Evolutionary conservation across 1,140 invertebrate genomes (phyloP), one percentile per base, ranked within the genome.

Genomic region (Diabrotica undecimpunctata): DNA sequence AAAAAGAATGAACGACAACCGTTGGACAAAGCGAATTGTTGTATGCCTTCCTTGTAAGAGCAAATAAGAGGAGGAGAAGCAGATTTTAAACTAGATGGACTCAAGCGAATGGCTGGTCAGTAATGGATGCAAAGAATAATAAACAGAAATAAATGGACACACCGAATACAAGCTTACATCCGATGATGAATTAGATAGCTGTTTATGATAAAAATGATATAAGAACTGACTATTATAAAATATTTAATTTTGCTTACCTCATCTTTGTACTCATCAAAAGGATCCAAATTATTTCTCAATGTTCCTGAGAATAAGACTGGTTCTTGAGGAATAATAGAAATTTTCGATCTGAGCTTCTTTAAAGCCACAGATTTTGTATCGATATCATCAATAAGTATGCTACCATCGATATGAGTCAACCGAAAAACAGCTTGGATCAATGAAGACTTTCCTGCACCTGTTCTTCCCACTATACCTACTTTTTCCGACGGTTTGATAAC

Each of bases 321-420:
- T 64, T 88, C 89, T 79, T 95, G 92, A 7, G 93, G 93, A 68
- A 94, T 92, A 37, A 93, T 91, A 1, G 89, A 88, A 10, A 95
- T 86, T 62, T 85, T 84, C 0, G 83, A 82, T 56, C 93, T 81
- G 0, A 95, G 78, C n/a, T 88, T 83, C 56, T 87, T 83, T 7
- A 95, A 75, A 0, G 85, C 83, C 37, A 94, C 77, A 4, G 73
- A 77, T 7, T 80, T 79, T 0, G 86, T 88, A 63, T 92, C 83
- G 0, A 87, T 78, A 8, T 79, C 84, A 74, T 94, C 93, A 55
- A 95, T 89, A 50, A 81, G 77, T 36, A 94, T 88, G 9, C 84
- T 77, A 0, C 90, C 90, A 50, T 87, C 85, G 8, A 89, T 82
- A 39, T 86, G 83, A 13, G 84, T 84, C 50, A 93, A 68, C 1